A percentile compares a stretch with the other conserved stretches of the same genome.
Conservation (phyloP, 2,113 vertebrate genomes). For the Cichladusa arquata region DNA sequence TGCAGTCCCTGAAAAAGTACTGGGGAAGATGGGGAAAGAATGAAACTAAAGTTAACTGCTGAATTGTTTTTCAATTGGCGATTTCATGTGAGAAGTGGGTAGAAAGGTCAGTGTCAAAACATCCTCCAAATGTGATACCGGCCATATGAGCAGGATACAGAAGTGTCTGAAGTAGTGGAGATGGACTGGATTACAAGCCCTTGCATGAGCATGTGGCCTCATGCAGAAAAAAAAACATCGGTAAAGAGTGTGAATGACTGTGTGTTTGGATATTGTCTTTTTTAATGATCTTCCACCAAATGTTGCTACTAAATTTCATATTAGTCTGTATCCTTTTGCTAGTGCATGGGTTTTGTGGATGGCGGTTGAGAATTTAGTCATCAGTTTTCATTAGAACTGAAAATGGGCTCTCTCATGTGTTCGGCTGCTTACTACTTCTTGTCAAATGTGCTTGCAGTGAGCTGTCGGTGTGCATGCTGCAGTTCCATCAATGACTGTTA, state of each 20-base stretch:
- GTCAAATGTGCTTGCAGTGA: background rate
- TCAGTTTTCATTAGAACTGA: background rate
- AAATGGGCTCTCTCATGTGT: background rate
- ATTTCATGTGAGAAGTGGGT: background rate
- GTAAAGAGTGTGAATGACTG: background rate
- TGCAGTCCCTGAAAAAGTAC: background rate
- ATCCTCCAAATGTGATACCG: background rate
- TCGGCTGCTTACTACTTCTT: background rate
- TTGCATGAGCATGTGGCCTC: background rate
- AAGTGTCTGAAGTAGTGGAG: background rate
- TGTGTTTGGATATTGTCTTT: background rate
- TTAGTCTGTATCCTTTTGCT: background rate
- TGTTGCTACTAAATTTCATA: background rate
- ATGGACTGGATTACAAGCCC: background rate
- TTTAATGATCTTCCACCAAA: background rate
- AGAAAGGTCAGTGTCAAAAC: background rate
- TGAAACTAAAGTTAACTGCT: background rate
- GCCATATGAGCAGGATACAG: background rate
- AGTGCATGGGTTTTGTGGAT: background rate
- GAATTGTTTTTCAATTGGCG: background rate
- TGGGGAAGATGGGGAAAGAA: background rate
- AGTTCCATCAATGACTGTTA: background rate
- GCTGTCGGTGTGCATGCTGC: background rate
- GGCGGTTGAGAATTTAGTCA: constrained; percentile 10
- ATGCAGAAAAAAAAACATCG: background rate